These are phyloP conservation scores for Microchirus variegatus DNA, from an alignment of 2,797 vertebrate species.

Conservation along the genomic window DNA sequence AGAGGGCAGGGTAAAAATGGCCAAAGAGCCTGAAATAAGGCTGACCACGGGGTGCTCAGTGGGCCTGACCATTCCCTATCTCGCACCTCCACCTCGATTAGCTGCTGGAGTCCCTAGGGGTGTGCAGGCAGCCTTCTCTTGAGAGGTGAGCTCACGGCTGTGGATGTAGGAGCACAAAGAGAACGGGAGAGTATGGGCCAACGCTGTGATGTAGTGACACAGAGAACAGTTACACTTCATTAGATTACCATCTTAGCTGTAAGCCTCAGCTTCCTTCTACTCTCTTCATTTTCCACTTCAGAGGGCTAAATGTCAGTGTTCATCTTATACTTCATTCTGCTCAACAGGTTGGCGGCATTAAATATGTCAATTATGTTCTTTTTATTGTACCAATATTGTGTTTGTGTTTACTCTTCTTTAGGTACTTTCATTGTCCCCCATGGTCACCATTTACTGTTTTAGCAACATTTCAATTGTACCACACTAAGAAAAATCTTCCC, in stretches of 20 bases:
- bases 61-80: conserved; percentile 47
- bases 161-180: conserved; percentile 54
- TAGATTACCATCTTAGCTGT: conserved; percentile 43
- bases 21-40: conserved; percentile 63
- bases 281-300: conserved; percentile 31
- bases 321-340: conserved; percentile 54
- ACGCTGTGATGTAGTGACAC: conserved; percentile 50
- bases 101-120: conserved; percentile 42
- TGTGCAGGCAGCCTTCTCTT: conserved; percentile 33
- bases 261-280: conserved; percentile 35
- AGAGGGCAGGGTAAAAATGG: conserved; percentile 40
- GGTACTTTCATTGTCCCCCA: neutral
- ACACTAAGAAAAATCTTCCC: too few relatives aligned
- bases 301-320: conserved; percentile 69
- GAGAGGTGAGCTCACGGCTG: conserved; percentile 45
- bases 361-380: conserved; percentile 17
- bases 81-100: conserved; percentile 60
- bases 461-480: too few relatives aligned
- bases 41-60: conserved; percentile 47
- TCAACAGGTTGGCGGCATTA: conserved; percentile 54
- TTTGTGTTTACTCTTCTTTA: conserved; percentile 9
- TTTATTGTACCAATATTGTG: neutral
- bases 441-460: neutral
- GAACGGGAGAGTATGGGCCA: conserved; percentile 34
- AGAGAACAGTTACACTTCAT: conserved; percentile 53